These are phyloP conservation scores for Melolontha melolontha DNA, from an alignment of 2,888 invertebrate genomes.

Conservation along the genomic window DNA sequence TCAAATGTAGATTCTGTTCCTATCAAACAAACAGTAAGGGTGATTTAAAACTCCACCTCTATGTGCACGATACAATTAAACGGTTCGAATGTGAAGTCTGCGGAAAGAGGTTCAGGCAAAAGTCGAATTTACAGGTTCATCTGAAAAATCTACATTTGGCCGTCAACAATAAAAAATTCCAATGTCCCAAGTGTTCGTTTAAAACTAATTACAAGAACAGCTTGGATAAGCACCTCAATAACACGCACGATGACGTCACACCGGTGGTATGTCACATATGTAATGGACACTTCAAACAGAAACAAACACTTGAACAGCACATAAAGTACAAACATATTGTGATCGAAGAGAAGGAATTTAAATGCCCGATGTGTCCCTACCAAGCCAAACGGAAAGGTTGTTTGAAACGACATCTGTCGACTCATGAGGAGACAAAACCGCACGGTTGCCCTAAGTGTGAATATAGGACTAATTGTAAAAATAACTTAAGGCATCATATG, in stretches of 20 bases:
- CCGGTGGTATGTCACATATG: conserved; percentile 9
- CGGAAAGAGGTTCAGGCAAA: conserved; percentile 14
- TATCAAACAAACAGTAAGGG: conserved; percentile 10
- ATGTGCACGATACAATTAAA: conserved; percentile 1
- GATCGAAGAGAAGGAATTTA: conserved; percentile 3
- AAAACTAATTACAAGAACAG: conserved; percentile 16
- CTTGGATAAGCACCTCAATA: conserved; percentile 14
- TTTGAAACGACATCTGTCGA: not conserved
- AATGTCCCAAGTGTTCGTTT: conserved; percentile 2
- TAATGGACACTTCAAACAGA: conserved; percentile 11
- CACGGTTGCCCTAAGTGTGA: conserved; percentile 5
- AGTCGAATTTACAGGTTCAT: conserved; percentile 4
- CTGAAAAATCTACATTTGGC: conserved; percentile 17
- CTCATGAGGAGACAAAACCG: not conserved
- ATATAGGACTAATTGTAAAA: conserved; percentile 4
- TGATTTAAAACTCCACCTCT: conserved; percentile 6
- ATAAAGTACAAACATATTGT: conserved; percentile 6
- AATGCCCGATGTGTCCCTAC: not conserved
- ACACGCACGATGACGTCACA: conserved; percentile 1
- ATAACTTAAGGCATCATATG: not conserved
- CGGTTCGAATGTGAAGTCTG: conserved; percentile 10
- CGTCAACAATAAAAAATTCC: conserved; percentile 12
- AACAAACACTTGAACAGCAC: conserved; percentile 3
- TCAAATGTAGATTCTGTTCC: conserved; percentile 11
- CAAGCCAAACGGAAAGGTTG: not conserved